Evolutionary conservation across 2,797 vertebrate genomes (phyloP).

Genomic region (Trematomus bernacchii): DNA sequence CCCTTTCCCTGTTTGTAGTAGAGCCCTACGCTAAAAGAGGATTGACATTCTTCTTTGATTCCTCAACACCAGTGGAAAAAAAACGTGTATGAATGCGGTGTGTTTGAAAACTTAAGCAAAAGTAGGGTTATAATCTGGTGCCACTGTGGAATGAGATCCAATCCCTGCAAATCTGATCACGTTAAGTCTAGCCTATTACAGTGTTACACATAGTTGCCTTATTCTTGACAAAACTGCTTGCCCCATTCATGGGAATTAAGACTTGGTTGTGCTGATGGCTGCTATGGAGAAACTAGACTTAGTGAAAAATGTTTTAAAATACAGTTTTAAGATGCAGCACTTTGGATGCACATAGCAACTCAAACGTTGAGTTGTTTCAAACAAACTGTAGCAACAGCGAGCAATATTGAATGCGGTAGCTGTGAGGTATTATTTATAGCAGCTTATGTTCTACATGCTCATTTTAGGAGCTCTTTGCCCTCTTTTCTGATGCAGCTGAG

Average conservation of each 20-base stretch:
- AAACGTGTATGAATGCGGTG: background rate
- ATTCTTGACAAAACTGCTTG: constrained; percentile 41
- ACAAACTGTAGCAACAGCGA: constrained; percentile 60
- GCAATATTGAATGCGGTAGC: constrained; percentile 70
- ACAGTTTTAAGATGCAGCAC: constrained; percentile 1
- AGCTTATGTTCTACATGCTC: constrained; percentile 75
- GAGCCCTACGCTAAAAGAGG: constrained; percentile 4
- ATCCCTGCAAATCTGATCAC: constrained; percentile 64
- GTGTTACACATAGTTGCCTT: constrained; percentile 32
- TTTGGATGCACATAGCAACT: constrained; percentile 12
- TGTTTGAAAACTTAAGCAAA: constrained; percentile 25
- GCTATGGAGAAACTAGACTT: constrained; percentile 4
- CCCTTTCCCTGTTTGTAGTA: background rate
- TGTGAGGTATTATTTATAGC: constrained; percentile 79
- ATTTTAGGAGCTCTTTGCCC: constrained; percentile 78
- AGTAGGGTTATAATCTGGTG: constrained; percentile 50
- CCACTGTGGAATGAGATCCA: constrained; percentile 47
- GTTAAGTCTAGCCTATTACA: constrained; percentile 34
- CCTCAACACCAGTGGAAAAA: constrained; percentile 4
- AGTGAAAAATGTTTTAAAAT: background rate
- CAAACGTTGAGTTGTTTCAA: constrained; percentile 47
- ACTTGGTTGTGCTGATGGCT: constrained; percentile 1
- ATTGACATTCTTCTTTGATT: constrained; percentile 41
- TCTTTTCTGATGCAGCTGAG: constrained; percentile 73
- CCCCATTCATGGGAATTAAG: constrained; percentile 33